Evolutionary conservation across 2,888 invertebrate species (phyloP), one percentile per base, ranked within the genome.

Genomic region (Diadegma fenestrale): DNA sequence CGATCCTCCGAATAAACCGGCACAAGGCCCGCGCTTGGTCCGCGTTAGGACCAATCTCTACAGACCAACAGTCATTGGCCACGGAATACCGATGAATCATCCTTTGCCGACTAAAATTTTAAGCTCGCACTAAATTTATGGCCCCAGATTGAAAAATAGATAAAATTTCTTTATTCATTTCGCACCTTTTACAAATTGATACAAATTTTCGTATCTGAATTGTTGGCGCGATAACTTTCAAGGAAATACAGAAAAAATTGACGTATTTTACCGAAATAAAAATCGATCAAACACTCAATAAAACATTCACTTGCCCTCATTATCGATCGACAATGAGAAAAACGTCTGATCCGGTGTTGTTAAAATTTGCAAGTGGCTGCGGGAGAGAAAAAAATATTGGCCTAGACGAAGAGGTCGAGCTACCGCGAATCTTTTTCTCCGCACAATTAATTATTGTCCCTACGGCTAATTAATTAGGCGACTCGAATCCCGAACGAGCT

Each of bases 401-500:
- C 1, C 22, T 22, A 4, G 86, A 26, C 37, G 8, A 75, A 33
- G 64, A 68, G 48, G 80, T 84, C 76, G 76, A 26, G 48, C 19
- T 77, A 72, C 81, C 75, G 81, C 71, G 81, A 85, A 71, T 85
- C 82, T 90, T 88, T 90, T 89, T 88, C 86, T 80, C 86, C 86
- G 33, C 33, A 88, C 89, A 90, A 91, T 91, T 91, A 92, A 92
- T 91, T 90, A 92, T 90, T 91, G 90, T 90, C 89, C 89, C 88
- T 87, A 66, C 87, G 87, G 88, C 90, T 92, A 91, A 93, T 93
- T 93, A 93, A 93, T 93, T 93, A 93, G 92, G 91, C 92, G 92
- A 90, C 90, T 80, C 81, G 75, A 64, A 51, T 14, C 64, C 69
- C 77, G 82, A 84, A 80, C 77, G 90, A 86, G 86, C 89, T 87